Base-by-base conservation (phyloP, 2,113 vertebrate species). In the Aythya baeri region DNA sequence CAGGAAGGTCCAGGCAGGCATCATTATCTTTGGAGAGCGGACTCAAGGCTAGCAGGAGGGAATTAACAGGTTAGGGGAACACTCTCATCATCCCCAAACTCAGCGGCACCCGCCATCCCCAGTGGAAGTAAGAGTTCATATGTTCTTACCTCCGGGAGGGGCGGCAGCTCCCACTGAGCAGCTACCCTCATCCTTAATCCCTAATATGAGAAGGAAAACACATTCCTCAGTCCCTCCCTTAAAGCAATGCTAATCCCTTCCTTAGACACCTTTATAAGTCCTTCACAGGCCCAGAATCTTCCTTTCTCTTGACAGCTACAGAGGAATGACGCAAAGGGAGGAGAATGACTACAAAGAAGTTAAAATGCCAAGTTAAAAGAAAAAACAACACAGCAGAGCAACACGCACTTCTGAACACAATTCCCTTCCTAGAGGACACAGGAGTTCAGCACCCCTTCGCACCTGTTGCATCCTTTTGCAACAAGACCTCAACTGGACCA, bases 221-320 rank as follows among this genome's bases (percentile, higher is more conserved):
- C 18, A 49, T 20, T 70, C 38, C 22, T n/a, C 25, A 82, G 25
- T 31, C 13, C 41, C 55, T 14, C n/a, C 54, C n/a, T 55, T n/a
- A 50, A 46, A 82, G 17, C 0, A 0, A 46, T 6, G 1, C 14
- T 38, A 75, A 66, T 14, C 9, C 22, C 31, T 32, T 44, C 4
- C 34, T 85, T 17, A 46, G 83, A 80, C 17, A 32, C 17, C 15
- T 76, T 32, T 38, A 12, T 12, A 49, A 88, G 2, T 32, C 62
- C 29, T 62, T 31, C 46, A 41, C 29, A 85, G 74, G 13, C 25
- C 66, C 11, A 32, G 4, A 73, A 58, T 43, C 54, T 73, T 31
- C 3, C 32, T 27, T 68, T 50, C 22, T 34, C 4, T 2, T 7
- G 9, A 21, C 23, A 61, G 11, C 21, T 67, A 25, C 16, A 20